Evolutionary conservation across 2,888 invertebrate species (phyloP), one percentile per base, ranked within the genome.

Genomic region (Monochamus alternatus): DNA sequence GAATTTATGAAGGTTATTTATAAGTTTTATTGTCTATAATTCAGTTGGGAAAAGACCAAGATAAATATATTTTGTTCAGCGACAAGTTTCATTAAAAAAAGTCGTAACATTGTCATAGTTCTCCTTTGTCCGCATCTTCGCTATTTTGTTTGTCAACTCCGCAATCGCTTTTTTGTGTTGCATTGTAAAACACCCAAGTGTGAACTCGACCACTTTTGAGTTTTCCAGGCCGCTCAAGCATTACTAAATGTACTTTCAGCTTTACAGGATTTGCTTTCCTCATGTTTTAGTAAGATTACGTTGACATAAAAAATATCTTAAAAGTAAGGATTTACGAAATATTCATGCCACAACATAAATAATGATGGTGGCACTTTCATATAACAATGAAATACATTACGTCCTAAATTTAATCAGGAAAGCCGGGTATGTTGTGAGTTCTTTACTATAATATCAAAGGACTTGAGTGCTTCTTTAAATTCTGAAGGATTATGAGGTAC

Each of bases 151-250:
- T 59, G 68, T 68, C 68, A 68, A 68, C 60, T 60, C 31, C 59
- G 44, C 69, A 69, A 69, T 69, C 59, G 47, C 47, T 69, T 67
- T 67, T 69, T 47, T 60, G 60, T 60, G 44, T 69, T 58, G 69
- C 60, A 69, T 69, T 38, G 69, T 47, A 47, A 60, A 60, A 69
- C 69, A 60, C 30, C 52, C 69, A 59, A 69, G 69, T 60, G 69
- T 10, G 60, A 59, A 14, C 44, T 60, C 59, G n/a, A 60, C 59
- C 60, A 60, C 69, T 69, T 69, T 68, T 58, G 55, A 68, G 55
- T 55, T 43, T 43, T 47, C 69, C 47, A 38, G 22, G 32, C 58
- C 67, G 55, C 43, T 38, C 55, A n/a, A 38, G 67, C 55, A 43
- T 58, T 55, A 67, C 38, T 14, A 58, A 67, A 58, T 32, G 31